Conservation (phyloP, 2,888 invertebrate species). For the Spisula solida region DNA sequence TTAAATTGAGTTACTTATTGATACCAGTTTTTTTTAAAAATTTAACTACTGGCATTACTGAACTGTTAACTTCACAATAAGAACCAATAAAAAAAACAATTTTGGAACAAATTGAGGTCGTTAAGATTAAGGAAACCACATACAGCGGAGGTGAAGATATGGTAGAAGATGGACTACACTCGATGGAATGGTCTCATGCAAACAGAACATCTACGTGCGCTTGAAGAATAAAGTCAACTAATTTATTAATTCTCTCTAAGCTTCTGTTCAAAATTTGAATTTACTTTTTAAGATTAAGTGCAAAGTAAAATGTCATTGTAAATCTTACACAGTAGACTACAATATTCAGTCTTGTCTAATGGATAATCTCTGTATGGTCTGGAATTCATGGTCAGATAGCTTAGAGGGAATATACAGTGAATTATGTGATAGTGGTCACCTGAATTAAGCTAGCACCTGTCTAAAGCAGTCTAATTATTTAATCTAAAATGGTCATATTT, state of each 20-base stretch:
- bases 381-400: background rate
- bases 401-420: background rate
- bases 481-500: background rate
- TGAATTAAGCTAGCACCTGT: too few relatives aligned
- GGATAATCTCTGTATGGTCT: background rate
- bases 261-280: background rate
- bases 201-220: background rate
- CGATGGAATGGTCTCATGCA: background rate
- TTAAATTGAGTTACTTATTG: too few relatives aligned
- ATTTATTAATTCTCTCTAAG: background rate
- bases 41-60: conserved; percentile 15
- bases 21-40: too few relatives aligned
- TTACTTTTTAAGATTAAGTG: background rate
- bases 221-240: background rate
- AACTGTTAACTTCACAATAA: background rate
- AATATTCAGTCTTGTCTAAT: background rate
- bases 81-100: background rate
- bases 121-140: conserved; percentile 12
- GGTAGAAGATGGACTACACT: background rate
- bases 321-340: background rate
- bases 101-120: conserved; percentile 5
- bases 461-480: too few relatives aligned
- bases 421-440: background rate
- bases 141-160: background rate
- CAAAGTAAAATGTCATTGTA: background rate